Percentiles rank a stretch among this genome's conserved stretches.
Conservation (phyloP, 2,113 vertebrate genomes). For the Prinia subflava region DNA sequence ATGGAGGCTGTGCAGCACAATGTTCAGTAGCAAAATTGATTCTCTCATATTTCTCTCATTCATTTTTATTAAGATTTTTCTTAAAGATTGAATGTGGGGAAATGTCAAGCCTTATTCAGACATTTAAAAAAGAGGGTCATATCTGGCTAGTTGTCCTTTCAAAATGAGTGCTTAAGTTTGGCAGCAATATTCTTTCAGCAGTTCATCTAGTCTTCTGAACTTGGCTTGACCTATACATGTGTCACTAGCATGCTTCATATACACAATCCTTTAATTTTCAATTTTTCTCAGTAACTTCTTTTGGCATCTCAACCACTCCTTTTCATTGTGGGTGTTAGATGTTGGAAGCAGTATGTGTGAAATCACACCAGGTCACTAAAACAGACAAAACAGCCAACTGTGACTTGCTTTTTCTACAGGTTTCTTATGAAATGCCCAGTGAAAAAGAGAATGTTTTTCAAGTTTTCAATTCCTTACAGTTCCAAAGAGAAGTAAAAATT, state of each 20-base stretch:
- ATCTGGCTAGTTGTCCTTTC: not conserved
- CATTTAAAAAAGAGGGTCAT: not conserved
- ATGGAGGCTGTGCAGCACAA: not conserved
- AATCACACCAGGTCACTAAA: not conserved
- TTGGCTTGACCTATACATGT: not conserved
- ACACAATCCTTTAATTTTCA: not conserved
- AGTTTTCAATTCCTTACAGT: not conserved
- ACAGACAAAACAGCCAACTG: not conserved
- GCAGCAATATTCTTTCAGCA: not conserved
- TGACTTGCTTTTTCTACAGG: not conserved
- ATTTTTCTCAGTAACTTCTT: not conserved
- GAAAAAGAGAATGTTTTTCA: not conserved
- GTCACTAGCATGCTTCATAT: not conserved
- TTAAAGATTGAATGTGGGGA: not conserved
- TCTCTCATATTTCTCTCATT: not conserved
- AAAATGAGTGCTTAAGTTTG: not conserved
- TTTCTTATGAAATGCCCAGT: not conserved
- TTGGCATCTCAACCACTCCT: not conserved
- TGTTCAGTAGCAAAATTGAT: not conserved
- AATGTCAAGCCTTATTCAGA: not conserved
- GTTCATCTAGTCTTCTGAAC: not conserved
- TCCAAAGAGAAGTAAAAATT: not conserved
- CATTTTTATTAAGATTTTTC: not conserved
- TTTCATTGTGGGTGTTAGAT: not conserved
- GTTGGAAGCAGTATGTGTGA: not conserved